phyloP scores from a whole-genome alignment of 2,888 invertebrate genomes.

The Polydrusus cervinus region DNA sequence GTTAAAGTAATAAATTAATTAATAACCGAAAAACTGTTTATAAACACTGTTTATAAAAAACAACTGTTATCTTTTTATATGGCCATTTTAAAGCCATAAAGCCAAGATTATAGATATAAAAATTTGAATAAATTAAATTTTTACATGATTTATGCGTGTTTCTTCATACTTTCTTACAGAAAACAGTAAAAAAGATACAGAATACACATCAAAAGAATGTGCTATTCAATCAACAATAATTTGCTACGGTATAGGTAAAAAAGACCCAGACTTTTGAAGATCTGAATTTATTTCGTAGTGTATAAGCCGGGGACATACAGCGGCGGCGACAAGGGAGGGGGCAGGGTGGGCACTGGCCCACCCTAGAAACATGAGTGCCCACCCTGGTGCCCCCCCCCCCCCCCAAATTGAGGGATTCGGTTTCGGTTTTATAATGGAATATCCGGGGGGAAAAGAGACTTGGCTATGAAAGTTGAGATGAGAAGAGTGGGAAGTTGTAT shows the following conservation, averaged over 20 bases:
- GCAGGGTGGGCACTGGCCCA: too few species aligned
- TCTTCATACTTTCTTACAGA: neutral
- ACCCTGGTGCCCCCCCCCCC: too few species aligned
- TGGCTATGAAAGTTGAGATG: too few species aligned
- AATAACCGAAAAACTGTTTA: neutral
- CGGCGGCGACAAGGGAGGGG: too few species aligned
- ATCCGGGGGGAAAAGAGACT: too few species aligned
- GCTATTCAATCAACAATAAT: neutral
- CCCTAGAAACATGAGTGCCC: too few species aligned
- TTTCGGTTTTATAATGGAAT: too few species aligned
- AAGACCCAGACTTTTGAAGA: too few species aligned
- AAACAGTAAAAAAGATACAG: neutral
- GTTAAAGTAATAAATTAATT: slow-evolving; percentile 5
- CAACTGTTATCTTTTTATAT: slow-evolving; percentile 22
- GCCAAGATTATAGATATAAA: slow-evolving; percentile 15
- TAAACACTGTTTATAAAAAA: slow-evolving; percentile 12
- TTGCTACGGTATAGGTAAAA: neutral
- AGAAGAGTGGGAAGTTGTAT: too few species aligned
- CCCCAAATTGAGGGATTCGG: too few species aligned
- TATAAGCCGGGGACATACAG: too few species aligned
- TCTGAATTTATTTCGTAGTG: too few species aligned
- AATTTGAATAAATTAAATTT: slow-evolving; percentile 25
- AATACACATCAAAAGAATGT: neutral
- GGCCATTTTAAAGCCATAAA: slow-evolving; percentile 14
- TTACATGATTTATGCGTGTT: slow-evolving; percentile 4